These are phyloP conservation scores for Datnioides undecimradiatus DNA, from an alignment of 2,113 vertebrate species.

Conservation along the genomic window DNA sequence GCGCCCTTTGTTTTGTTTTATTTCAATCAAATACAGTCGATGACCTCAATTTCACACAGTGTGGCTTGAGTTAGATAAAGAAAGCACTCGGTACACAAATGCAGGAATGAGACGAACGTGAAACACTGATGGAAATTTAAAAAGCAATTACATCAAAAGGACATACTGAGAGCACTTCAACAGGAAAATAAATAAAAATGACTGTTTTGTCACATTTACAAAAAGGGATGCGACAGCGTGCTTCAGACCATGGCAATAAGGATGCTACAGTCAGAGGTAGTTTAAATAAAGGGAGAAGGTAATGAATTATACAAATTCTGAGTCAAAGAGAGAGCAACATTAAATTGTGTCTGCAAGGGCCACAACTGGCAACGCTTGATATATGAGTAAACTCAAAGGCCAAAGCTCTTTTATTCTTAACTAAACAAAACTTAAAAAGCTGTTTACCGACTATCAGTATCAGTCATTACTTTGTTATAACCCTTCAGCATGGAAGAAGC, in stretches of 20 bases:
- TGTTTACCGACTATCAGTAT: background rate
- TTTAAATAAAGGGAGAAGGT: background rate
- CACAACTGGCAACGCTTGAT: background rate
- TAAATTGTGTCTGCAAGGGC: background rate
- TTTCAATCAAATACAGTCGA: constrained; percentile 6
- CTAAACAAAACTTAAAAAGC: background rate
- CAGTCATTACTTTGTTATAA: background rate
- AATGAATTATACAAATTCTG: background rate
- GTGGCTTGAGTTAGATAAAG: background rate
- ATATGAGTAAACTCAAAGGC: background rate
- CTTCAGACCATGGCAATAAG: background rate
- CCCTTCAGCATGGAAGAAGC: background rate
- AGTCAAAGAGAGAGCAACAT: background rate
- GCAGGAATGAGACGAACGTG: background rate
- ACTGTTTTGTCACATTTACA: background rate
- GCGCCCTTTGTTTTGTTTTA: constrained; percentile 28
- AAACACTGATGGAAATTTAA: background rate
- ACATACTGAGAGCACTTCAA: background rate
- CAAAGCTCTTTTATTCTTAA: background rate
- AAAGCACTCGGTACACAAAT: background rate
- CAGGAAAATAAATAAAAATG: background rate
- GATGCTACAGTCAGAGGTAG: background rate
- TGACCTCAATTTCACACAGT: background rate
- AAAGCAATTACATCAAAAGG: background rate
- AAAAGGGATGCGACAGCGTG: background rate